phyloP scores from a whole-genome alignment of 2,113 vertebrate genomes.

The Datnioides undecimradiatus region DNA sequence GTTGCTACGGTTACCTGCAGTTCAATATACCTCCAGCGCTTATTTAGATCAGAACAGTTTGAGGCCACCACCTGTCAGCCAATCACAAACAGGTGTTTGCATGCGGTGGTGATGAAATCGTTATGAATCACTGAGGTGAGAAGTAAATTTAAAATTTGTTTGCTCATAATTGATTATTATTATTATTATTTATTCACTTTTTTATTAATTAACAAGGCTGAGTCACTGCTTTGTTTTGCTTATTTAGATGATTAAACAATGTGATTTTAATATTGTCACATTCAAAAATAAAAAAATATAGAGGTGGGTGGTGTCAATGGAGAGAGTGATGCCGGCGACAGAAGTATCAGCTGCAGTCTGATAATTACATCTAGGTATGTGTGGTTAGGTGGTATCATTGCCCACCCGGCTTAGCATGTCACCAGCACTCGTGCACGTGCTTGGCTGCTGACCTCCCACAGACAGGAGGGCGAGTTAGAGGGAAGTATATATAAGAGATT shows the following conservation, averaged over 20 bases:
- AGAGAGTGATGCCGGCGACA: background rate
- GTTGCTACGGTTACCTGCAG: constrained; percentile 44
- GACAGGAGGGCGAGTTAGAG: background rate
- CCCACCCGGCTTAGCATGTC: too few relatives aligned
- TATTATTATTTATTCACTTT: background rate
- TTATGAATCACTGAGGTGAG: background rate
- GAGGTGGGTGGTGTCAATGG: background rate
- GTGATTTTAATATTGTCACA: background rate
- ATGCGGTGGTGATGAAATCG: background rate
- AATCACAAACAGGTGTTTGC: constrained; percentile 9
- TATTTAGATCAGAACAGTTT: background rate
- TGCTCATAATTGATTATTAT: background rate
- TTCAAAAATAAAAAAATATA: background rate
- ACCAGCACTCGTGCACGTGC: too few relatives aligned
- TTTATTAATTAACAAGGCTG: background rate
- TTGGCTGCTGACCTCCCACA: too few relatives aligned
- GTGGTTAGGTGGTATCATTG: constrained; percentile 28
- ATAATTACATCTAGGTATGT: constrained; percentile 46
- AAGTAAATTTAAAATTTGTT: background rate
- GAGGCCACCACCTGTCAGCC: constrained; percentile 8
- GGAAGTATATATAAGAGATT: constrained; percentile 26
- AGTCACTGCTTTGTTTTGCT: background rate
- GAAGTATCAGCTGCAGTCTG: constrained; percentile 9
- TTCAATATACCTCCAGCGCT: constrained; percentile 12
- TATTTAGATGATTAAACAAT: background rate